Evolutionary conservation across 2,797 vertebrate species (phyloP).

Genomic region (Spinibarbus caldwelli): DNA sequence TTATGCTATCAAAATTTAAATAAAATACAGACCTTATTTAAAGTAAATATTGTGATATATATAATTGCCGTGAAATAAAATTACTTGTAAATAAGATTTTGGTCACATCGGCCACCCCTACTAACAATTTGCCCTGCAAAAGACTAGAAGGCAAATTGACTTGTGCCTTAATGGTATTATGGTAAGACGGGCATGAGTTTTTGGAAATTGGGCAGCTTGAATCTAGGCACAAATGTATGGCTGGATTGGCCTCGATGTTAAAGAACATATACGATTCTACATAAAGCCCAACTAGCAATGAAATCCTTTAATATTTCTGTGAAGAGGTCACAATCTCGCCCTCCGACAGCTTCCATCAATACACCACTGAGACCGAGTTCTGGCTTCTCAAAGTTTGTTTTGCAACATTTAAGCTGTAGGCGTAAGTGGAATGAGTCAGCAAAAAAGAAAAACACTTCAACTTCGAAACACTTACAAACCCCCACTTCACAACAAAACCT

Average conservation of each 20-base stretch:
- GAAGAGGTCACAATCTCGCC: not conserved
- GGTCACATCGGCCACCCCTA: too few relatives aligned
- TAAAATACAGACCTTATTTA: not conserved
- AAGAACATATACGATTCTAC: not conserved
- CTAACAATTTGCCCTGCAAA: not conserved
- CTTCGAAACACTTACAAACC: not conserved
- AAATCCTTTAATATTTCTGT: not conserved
- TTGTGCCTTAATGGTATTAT: not conserved
- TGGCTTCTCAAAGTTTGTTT: slow-evolving; percentile 2
- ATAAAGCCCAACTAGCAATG: not conserved
- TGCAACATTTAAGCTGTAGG: slow-evolving; percentile 16
- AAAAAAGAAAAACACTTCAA: slow-evolving; percentile 1
- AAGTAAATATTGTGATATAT: not conserved
- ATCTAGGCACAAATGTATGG: not conserved
- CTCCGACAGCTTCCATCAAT: slow-evolving; percentile 1
- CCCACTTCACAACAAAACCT: not conserved
- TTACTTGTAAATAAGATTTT: too few relatives aligned
- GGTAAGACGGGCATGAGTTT: not conserved
- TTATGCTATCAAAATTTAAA: too few relatives aligned
- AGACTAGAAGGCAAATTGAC: not conserved
- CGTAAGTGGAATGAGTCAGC: slow-evolving; percentile 9
- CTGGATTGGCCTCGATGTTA: not conserved
- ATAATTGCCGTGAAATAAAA: not conserved
- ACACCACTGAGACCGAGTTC: not conserved
- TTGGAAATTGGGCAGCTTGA: not conserved